Conservation (phyloP, 2,888 invertebrate genomes). For the Labia minor region DNA sequence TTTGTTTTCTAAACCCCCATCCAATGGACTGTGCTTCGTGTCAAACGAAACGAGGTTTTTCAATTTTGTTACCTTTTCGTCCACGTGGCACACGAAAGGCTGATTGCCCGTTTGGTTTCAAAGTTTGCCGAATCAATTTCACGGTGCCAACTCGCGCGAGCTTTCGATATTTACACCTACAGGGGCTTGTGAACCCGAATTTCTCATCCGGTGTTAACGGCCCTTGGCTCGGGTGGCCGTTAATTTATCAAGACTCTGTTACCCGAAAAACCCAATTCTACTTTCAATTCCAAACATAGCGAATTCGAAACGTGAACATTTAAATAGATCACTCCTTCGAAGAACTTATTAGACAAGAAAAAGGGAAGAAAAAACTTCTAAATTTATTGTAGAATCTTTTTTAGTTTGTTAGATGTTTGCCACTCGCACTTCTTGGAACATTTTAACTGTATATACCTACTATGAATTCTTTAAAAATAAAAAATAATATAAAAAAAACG, state of each 20-base stretch:
- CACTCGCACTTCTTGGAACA: too few species aligned
- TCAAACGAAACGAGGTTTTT: too few species aligned
- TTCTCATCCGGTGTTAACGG: not conserved
- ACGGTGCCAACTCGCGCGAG: not conserved
- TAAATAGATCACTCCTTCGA: too few species aligned
- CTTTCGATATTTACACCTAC: slow-evolving; percentile 9
- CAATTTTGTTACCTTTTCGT: not conserved
- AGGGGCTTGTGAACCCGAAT: not conserved
- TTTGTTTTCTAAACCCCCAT: too few species aligned
- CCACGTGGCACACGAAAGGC: not conserved
- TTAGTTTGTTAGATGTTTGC: too few species aligned
- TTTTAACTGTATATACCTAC: too few species aligned
- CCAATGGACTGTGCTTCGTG: too few species aligned
- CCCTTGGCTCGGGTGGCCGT: not conserved
- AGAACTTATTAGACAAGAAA: too few species aligned
- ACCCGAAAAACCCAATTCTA: not conserved
- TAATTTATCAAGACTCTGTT: not conserved
- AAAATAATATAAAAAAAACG: too few species aligned
- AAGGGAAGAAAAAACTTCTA: too few species aligned
- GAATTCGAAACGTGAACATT: not conserved
- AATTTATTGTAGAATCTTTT: too few species aligned
- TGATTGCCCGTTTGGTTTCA: not conserved
- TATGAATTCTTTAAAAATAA: too few species aligned
- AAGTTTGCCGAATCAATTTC: slow-evolving; percentile 13
- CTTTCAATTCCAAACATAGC: not conserved